Base-by-base conservation (phyloP, 1,140 invertebrate genomes). In the Drosophila kepulauana region DNA sequence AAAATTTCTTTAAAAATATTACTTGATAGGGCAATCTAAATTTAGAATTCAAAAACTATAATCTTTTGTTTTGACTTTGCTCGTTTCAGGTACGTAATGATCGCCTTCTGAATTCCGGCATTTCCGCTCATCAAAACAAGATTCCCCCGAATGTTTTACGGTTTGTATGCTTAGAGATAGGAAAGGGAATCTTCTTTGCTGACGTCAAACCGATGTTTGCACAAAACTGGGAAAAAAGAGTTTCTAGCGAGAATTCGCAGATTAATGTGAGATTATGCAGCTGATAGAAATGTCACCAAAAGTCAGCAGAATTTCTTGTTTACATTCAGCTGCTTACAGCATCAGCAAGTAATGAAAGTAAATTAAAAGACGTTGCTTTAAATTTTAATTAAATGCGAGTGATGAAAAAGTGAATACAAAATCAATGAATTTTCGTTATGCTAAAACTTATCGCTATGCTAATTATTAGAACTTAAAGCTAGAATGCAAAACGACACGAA, bases 401-500 rank as follows among this genome's bases (percentile, higher is more conserved):
- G 30, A 33, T 25, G 3, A 33, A 7, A 33, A 33, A 33, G 5
- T 8, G 33, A 33, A 8, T 33, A 33, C 33, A 33, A n/a, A 41
- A 41, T 25, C 20, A 25, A 25, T 25, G 20, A 25, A 25, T 0
- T 25, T 25, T 25, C 20, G 0, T 25, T 25, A 25, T 25, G 20
- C 20, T 25, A 4, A 25, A 25, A 25, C 20, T 25, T 25, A 25
- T 25, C 20, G 20, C 20, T 10, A 38, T 10, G 35, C 35, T 38
- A 74, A 41, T 78, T 28, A 43, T 43, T 15, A 52, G n/a, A 51
- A 45, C 43, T 59, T 68, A 35, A 33, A 41, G 59, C 64, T 79
- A 38, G 15, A 77, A 11, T 5, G 51, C 57, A 51, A 46, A 11
- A 41, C n/a, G n/a, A n/a, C n/a, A n/a, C 59, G n/a, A 54, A 56